Base-by-base conservation (phyloP, 2,888 invertebrate genomes). In the Galerucella pusilla region DNA sequence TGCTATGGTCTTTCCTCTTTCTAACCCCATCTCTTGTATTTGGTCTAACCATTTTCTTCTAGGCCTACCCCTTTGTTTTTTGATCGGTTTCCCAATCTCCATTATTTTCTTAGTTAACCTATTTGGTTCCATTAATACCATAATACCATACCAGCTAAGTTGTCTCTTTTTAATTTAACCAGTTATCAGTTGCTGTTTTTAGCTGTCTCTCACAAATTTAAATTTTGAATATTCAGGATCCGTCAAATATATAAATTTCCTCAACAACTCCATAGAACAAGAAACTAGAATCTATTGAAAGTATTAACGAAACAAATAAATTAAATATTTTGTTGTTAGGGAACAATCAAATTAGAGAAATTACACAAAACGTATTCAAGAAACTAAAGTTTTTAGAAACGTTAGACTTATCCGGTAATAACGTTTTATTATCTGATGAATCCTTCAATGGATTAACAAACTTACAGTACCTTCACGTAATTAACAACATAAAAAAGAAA, bases 231-330 rank as follows among this genome's bases (percentile, higher is more conserved):
- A 81, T 71, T 75, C 82, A 35, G 77, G 76, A 1, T 75, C 72
- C 49, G 76, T 85, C 12, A 77, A 83, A 74, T 69, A 76, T 57
- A 74, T 86, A 35, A 83, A 85, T 79, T 80, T 86, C 70, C 80
- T 81, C 0, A 46, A 79, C 28, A 86, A 85, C 76, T 76, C 78
- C 46, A 61, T 84, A 46, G 73, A n/a, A n/a, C n/a, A n/a, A n/a
- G n/a, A n/a, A 75, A 10, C 69, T 63, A 10, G 61, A 75, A 35
- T 73, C 16, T 59, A 65, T 83, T 28, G 70, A 69, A 28, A 77
- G 76, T 42, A 67, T 81, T 12, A 77, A 76, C 45, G 78, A 71
- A 61, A 74, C 78, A 14, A 75, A 75, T 11, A 69, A 72, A 35
- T 71, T 85, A 6, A 70, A 79, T 16, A 66, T 64, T 0, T 74